Percentiles rank a stretch among this genome's conserved stretches.
Evolutionary conservation across 2,113 vertebrate species (phyloP).

Genomic region (Pyxicephalus adspersus): DNA sequence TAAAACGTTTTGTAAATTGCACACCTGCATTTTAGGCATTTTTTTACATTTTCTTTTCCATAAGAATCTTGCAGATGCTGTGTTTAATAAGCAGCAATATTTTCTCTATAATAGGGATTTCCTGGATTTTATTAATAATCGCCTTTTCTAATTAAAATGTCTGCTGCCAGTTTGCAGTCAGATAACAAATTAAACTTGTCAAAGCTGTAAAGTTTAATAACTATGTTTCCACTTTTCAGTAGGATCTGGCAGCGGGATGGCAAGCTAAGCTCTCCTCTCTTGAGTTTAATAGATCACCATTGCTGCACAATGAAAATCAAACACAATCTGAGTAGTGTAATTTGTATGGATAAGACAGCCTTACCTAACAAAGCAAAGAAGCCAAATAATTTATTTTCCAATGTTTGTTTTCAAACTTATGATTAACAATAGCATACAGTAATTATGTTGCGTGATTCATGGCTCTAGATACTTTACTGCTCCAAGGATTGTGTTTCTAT

Average conservation of each 20-base stretch:
- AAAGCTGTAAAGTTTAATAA: conserved; percentile 29
- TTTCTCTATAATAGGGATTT: conserved; percentile 29
- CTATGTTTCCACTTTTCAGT: conserved; percentile 24
- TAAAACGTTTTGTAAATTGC: not conserved
- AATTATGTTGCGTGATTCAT: conserved; percentile 29
- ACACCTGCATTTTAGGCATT: not conserved
- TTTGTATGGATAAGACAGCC: conserved; percentile 13
- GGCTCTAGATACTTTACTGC: conserved; percentile 13
- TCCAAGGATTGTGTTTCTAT: conserved; percentile 9
- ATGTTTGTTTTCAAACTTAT: conserved; percentile 27
- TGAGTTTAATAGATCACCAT: conserved; percentile 33
- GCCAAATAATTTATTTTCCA: conserved; percentile 24
- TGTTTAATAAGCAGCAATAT: conserved; percentile 12
- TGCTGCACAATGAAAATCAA: conserved; percentile 36
- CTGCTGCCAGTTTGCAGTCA: conserved; percentile 28
- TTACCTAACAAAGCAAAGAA: conserved; percentile 20
- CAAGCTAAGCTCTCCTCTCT: conserved; percentile 31
- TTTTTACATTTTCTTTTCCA: not conserved
- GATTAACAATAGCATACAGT: conserved; percentile 46
- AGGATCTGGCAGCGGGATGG: conserved; percentile 19
- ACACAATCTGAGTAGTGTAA: conserved; percentile 1
- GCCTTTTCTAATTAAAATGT: conserved; percentile 38
- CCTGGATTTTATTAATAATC: conserved; percentile 6
- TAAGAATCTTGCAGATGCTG: not conserved
- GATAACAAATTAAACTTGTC: conserved; percentile 32